Conservation (phyloP, 2,113 vertebrate species). For the Myotis yumanensis region DNA sequence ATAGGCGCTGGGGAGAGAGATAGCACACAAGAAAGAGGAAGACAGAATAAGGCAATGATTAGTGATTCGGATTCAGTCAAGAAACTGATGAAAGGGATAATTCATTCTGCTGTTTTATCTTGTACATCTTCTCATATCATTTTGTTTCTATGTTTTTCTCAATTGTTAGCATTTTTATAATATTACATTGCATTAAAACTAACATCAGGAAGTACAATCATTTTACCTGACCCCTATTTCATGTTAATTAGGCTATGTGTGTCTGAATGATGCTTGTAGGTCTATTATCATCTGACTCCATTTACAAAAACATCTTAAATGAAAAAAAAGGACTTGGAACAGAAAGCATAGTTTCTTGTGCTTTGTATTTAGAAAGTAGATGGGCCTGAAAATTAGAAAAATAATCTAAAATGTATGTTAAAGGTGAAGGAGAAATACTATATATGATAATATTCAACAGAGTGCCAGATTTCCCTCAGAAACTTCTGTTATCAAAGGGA, state of each 20-base stretch:
- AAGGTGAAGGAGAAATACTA: not conserved
- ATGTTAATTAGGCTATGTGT: not conserved
- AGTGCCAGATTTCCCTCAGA: not conserved
- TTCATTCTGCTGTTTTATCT: not conserved
- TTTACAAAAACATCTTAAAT: not conserved
- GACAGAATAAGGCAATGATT: not conserved
- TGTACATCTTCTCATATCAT: not conserved
- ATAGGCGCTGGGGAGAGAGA: conserved; percentile 44
- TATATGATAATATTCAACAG: no score
- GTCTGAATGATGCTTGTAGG: not conserved
- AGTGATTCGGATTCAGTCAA: not conserved
- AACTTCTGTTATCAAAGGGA: not conserved
- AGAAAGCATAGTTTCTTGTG: not conserved
- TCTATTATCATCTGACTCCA: not conserved
- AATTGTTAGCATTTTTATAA: not conserved
- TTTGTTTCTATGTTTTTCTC: not conserved
- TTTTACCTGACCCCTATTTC: not conserved
- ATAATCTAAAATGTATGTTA: not conserved
- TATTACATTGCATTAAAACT: not conserved
- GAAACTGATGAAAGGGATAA: not conserved
- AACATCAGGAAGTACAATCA: not conserved
- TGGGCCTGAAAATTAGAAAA: not conserved
- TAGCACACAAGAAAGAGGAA: not conserved
- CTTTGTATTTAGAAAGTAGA: not conserved
- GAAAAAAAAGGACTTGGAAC: not conserved